phyloP scores from a whole-genome alignment of 2,113 vertebrate species.

The Cyprinus carpio region DNA sequence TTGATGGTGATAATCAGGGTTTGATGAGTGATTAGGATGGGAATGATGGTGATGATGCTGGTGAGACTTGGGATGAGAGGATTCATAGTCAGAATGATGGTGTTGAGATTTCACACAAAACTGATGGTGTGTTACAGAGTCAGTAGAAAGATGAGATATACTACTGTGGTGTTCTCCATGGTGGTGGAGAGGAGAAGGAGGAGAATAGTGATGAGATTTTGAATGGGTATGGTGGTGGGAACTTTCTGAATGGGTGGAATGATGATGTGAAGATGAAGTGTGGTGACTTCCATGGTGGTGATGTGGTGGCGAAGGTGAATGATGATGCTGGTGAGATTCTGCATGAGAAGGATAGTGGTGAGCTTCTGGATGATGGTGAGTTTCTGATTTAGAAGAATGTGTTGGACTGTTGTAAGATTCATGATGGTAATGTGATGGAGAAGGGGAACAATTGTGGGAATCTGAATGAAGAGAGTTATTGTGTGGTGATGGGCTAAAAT shows the following conservation, averaged over 20 bases:
- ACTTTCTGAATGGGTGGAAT: constrained; percentile 29
- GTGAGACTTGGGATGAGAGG: constrained; percentile 20
- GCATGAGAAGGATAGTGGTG: neutral
- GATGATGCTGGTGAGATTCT: constrained; percentile 25
- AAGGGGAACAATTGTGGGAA: constrained; percentile 1
- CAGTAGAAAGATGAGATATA: constrained; percentile 2
- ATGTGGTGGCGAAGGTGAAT: constrained; percentile 7
- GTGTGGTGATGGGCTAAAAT: neutral
- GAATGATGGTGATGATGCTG: constrained; percentile 2
- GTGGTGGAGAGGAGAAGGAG: neutral
- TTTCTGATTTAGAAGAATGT: neutral
- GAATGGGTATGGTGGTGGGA: constrained; percentile 14
- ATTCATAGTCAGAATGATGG: neutral
- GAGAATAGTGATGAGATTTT: constrained; percentile 22
- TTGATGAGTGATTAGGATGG: neutral
- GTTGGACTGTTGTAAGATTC: neutral
- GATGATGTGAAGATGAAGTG: constrained; percentile 10
- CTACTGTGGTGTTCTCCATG: neutral
- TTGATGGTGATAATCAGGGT: constrained; percentile 26
- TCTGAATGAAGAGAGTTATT: constrained; percentile 37
- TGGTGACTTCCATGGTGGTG: constrained; percentile 25
- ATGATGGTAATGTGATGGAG: constrained; percentile 29
- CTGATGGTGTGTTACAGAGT: neutral
- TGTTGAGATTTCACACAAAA: constrained; percentile 8
- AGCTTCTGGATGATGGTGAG: constrained; percentile 13